These are phyloP conservation scores for Brachyopa scutellaris DNA, from an alignment of 2,888 invertebrate species.

Conservation along the genomic window DNA sequence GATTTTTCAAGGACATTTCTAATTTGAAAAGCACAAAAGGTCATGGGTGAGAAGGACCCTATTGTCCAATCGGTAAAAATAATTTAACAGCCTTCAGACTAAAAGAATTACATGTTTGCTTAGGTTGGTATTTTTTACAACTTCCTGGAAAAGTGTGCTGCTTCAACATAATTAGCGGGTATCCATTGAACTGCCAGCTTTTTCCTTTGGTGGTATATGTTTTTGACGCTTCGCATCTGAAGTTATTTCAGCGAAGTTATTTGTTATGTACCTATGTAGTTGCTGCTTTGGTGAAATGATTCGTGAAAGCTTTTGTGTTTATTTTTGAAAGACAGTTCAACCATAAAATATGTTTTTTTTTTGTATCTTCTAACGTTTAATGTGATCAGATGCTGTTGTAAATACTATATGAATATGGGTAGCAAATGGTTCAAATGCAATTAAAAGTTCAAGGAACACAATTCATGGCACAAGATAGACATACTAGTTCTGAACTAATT, in stretches of 20 bases:
- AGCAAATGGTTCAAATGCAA: background rate
- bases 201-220: slow-evolving; percentile 1
- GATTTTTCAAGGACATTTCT: slow-evolving; percentile 2
- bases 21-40: slow-evolving; percentile 9
- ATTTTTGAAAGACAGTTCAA: background rate
- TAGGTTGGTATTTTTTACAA: background rate
- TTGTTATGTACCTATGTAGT: no score
- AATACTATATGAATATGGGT: background rate
- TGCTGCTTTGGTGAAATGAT: background rate
- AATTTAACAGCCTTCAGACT: background rate
- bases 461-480: no score
- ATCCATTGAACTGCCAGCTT: background rate
- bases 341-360: no score
- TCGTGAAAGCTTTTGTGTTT: background rate
- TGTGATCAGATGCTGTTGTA: no score
- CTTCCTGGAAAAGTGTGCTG: background rate
- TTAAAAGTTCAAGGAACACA: background rate
- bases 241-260: no score
- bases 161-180: background rate
- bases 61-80: slow-evolving; percentile 2
- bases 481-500: no score
- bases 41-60: slow-evolving; percentile 3
- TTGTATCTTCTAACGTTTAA: no score
- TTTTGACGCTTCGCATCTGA: slow-evolving; percentile 8
- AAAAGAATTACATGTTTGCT: background rate